Base-by-base conservation (phyloP, 2,113 vertebrate genomes). In the Phrynocephalus versicolor region DNA sequence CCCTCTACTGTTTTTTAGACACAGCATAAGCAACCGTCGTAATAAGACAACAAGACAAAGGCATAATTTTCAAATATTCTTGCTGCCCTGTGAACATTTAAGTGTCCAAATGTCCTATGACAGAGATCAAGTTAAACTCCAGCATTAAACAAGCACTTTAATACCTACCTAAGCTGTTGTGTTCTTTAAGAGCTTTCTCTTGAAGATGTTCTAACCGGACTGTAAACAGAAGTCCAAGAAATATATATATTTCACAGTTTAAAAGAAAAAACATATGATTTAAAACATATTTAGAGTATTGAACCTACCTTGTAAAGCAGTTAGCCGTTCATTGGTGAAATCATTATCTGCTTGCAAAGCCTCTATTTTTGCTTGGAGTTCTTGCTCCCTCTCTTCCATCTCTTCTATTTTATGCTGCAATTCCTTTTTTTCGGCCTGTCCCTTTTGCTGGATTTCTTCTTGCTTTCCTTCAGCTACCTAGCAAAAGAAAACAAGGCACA, bases 331-430 rank as follows among this genome's bases (percentile, higher is more conserved):
- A 41, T 99, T 99, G 89, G 98, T 99, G 95, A 99, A 99, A 93
- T 99, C 99, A 45, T 99, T 99, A 94, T 99, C 99, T 57, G 98
- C 99, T 94, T 99, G 98, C 92, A 99, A 95, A 91, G 99, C 99
- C 90, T 99, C 99, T 82, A 99, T 98, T 90, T 98, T 97, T 82
- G 99, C 98, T 94, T 99, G 99, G 92, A 99, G 98, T 79, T 98
- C 97, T 94, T 99, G 98, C 88, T 99, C 99, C 94, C 98, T 98
- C 94, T 99, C 98, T 96, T 99, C 98, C 99, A 99, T 98, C 96
- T 99, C 98, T 90, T 98, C 97, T 72, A 99, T 98, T 92, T 97
- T 97, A 93, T 97, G 95, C 85, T 99, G 98, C 90, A 99, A 93
- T 94, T 98, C 98, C 89, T 97, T 97, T 94, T 98, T 99, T 94